These are phyloP conservation scores for Apostichopus leukothele DNA, from an alignment of 53 echinoderm and acorn worm species.

Conservation along the genomic window DNA sequence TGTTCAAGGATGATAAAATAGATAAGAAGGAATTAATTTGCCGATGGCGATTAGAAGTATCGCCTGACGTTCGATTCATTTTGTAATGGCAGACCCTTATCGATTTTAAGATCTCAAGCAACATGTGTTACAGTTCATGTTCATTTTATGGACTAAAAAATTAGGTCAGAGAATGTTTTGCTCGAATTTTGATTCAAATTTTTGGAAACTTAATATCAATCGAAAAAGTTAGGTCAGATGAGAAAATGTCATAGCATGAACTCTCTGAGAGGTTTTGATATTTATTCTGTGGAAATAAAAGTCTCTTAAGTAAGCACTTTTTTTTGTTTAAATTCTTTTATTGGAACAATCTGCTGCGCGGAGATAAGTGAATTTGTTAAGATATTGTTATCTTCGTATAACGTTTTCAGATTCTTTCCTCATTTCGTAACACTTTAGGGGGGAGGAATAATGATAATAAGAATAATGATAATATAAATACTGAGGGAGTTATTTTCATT, in stretches of 20 bases:
- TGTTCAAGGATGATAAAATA: conserved; percentile 14
- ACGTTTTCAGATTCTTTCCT: too few relatives aligned
- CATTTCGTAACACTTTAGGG: too few relatives aligned
- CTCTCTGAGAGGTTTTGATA: neutral
- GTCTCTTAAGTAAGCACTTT: neutral
- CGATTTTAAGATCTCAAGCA: conserved; percentile 40
- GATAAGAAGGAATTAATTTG: conserved; percentile 27
- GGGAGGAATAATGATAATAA: too few relatives aligned
- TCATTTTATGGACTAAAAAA: conserved; percentile 14
- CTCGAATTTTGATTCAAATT: neutral
- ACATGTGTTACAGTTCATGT: conserved; percentile 45
- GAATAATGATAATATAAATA: too few relatives aligned
- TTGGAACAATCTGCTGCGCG: too few relatives aligned
- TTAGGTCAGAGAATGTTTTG: conserved; percentile 44
- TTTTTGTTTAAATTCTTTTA: too few relatives aligned
- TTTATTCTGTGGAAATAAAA: neutral
- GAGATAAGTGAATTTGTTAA: too few relatives aligned
- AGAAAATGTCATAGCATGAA: neutral
- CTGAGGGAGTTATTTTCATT: too few relatives aligned
- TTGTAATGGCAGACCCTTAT: conserved; percentile 22
- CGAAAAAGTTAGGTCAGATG: neutral
- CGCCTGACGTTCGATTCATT: conserved; percentile 35
- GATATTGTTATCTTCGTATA: too few relatives aligned
- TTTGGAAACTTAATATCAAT: conserved; percentile 13
- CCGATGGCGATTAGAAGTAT: conserved; percentile 24